Percentiles rank a stretch among this genome's conserved stretches.
phyloP scores from a whole-genome alignment of 2,797 vertebrate species.

The Urocyon cinereoargenteus region DNA sequence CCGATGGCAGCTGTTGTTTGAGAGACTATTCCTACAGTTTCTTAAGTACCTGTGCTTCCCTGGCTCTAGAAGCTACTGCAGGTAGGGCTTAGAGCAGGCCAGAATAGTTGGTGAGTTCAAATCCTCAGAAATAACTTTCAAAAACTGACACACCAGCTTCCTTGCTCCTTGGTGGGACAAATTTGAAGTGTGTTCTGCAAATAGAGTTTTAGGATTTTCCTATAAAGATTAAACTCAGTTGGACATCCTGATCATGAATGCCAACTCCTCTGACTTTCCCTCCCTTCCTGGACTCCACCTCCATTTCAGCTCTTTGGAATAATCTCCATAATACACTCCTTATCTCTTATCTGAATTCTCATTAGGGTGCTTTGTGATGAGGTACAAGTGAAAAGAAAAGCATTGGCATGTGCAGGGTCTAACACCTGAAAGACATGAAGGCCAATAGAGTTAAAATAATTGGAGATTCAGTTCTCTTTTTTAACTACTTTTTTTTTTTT shows the following conservation, averaged over 20 bases:
- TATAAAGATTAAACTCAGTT: background rate
- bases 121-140: background rate
- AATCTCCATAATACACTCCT: background rate
- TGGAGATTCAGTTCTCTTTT: background rate
- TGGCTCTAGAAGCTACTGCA: background rate
- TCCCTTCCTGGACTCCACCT: background rate
- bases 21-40: background rate
- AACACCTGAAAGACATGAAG: background rate
- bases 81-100: background rate
- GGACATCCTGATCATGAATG: background rate
- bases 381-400: background rate
- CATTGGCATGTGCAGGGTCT: background rate
- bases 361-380: background rate
- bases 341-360: background rate
- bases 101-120: background rate
- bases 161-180: background rate
- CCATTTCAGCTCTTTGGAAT: background rate
- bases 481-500: background rate
- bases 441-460: background rate
- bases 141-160: background rate
- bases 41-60: background rate
- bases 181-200: background rate
- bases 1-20: background rate
- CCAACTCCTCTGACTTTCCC: background rate
- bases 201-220: background rate